These are phyloP conservation scores for Aelia acuminata DNA, from an alignment of 2,888 invertebrate species.

Conservation along the genomic window DNA sequence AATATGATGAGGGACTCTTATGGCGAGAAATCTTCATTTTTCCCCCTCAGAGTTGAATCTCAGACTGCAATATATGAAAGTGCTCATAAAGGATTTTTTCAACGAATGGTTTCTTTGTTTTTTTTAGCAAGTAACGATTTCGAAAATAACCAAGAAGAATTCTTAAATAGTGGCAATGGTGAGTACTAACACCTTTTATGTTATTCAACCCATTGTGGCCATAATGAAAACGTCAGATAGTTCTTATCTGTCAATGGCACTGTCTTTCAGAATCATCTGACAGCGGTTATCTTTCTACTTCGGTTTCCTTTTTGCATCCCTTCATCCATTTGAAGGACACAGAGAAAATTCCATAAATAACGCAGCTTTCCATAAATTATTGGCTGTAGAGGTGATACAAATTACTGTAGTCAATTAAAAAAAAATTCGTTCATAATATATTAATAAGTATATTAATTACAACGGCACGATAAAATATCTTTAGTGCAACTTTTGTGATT, in stretches of 20 bases:
- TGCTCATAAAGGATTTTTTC: background rate
- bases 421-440: too few species aligned
- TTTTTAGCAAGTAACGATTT: background rate
- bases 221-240: constrained; percentile 34
- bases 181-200: background rate
- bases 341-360: background rate
- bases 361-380: background rate
- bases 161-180: background rate
- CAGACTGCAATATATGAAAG: background rate
- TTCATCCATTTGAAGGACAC: background rate
- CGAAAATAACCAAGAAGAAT: too few species aligned
- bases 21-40: background rate
- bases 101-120: background rate
- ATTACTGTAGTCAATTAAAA: too few species aligned
- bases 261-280: constrained; percentile 43
- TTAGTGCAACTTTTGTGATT: too few species aligned
- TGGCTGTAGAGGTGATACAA: too few species aligned
- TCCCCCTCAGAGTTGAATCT: background rate
- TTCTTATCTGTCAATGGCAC: background rate
- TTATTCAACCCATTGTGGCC: constrained; percentile 11
- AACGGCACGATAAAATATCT: too few species aligned
- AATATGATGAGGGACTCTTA: constrained; percentile 19
- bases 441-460: too few species aligned
- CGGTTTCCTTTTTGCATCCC: constrained; percentile 17
- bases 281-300: constrained; percentile 48